phyloP scores from a whole-genome alignment of 2,797 vertebrate genomes.

The Gorsachius magnificus region DNA sequence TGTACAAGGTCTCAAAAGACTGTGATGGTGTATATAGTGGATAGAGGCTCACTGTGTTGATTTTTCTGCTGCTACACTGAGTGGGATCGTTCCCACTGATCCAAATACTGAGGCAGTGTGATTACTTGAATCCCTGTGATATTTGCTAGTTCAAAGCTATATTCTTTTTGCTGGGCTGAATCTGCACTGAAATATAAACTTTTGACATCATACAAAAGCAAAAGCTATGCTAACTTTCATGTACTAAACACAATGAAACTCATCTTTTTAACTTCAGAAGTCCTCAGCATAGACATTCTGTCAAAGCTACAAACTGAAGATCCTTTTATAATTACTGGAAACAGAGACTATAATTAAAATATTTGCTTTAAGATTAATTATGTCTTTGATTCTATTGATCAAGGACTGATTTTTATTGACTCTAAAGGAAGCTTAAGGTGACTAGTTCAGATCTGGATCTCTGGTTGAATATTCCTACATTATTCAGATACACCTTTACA shows the following conservation, averaged over 20 bases:
- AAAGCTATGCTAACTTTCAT: neutral
- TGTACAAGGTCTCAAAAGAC: neutral
- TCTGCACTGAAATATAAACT: neutral
- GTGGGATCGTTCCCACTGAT: neutral
- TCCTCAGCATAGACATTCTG: neutral
- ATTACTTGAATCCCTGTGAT: neutral
- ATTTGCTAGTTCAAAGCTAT: neutral
- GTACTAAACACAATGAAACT: neutral
- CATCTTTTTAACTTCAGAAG: neutral
- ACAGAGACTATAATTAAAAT: neutral
- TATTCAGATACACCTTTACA: neutral
- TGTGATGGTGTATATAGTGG: neutral
- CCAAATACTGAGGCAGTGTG: neutral
- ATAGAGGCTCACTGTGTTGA: neutral
- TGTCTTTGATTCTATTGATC: neutral
- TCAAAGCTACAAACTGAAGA: neutral
- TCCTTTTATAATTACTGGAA: neutral
- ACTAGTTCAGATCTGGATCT: neutral
- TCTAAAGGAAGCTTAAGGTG: neutral
- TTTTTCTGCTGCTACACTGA: neutral
- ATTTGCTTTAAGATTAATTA: neutral
- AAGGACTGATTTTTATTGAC: neutral
- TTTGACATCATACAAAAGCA: neutral
- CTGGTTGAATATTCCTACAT: neutral
- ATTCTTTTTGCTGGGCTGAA: neutral